Evolutionary conservation across 2,888 invertebrate species (phyloP), one percentile per base, ranked within the genome.

Genomic region (Pseudeuparius sepicola): DNA sequence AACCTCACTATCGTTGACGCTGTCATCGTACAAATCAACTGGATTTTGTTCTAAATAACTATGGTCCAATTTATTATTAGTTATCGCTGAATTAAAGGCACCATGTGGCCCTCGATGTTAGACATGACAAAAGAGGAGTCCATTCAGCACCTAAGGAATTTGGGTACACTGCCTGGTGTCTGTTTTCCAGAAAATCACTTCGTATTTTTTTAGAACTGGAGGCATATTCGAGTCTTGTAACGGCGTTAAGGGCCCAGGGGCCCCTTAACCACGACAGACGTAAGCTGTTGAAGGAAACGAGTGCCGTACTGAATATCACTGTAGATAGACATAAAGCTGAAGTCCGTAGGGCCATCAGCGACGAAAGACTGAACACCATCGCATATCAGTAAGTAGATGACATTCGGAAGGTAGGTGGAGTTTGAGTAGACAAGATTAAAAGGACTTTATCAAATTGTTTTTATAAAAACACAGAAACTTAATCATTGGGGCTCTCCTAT

Each of bases 241-340:
- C 85, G 57, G 90, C 87, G 51, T 77, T 93, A 60, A 75, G 93
- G 65, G 92, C 92, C 52, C 92, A 92, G 68, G 93, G 93, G 48
- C 75, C 81, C 55, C 73, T 92, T 40, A 84, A 77, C 58, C 77
- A 78, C 54, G 81, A 81, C 55, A 89, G 89, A 70, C 78, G 79
- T 57, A 83, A 79, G 63, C 65, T 90, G 52, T 68, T 93, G 33
- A 80, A 81, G 59, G 87, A 90, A 57, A 71, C 90, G 49, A 80
- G 86, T 55, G 72, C 73, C 59, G 73, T 77, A 57, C 73, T 83
- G 61, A 86, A 87, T 64, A 90, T 93, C 61, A 80, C 87, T 42
- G 77, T 78, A 57, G 93, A 93, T 63, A 73, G 93, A 50, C 92
- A 93, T 65, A 78, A 85, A 54, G 90, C 90, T 35, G 93, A 93